phyloP scores from a whole-genome alignment of 2,797 vertebrate species.

The Parauchenoglanis ngamensis region DNA sequence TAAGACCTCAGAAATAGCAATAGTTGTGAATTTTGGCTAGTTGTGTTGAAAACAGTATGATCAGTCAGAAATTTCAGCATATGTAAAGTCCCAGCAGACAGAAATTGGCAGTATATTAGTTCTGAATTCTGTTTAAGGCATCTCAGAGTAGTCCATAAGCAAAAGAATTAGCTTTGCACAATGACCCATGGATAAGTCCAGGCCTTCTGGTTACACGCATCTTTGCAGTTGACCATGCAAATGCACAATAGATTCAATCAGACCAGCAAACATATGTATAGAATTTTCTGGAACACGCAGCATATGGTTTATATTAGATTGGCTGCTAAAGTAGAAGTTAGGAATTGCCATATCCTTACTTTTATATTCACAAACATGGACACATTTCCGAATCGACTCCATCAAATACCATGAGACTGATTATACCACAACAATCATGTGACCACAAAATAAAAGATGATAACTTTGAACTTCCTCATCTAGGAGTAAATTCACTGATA shows the following conservation, averaged over 20 bases:
- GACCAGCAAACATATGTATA: slow-evolving; percentile 6
- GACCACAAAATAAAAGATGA: slow-evolving; percentile 39
- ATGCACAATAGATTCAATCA: neutral
- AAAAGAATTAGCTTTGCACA: slow-evolving; percentile 32
- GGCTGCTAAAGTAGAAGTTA: neutral
- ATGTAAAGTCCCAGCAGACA: slow-evolving; percentile 43
- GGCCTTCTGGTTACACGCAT: slow-evolving; percentile 6
- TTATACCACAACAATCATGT: slow-evolving; percentile 41
- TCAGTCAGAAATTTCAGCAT: slow-evolving; percentile 31
- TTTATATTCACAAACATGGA: slow-evolving; percentile 45
- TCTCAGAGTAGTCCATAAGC: slow-evolving; percentile 41
- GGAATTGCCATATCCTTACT: slow-evolving; percentile 24
- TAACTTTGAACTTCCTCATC: slow-evolving; percentile 35
- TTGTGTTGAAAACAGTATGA: slow-evolving; percentile 34
- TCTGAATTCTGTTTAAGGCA: slow-evolving; percentile 56
- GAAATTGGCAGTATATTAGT: slow-evolving; percentile 55
- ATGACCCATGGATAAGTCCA: slow-evolving; percentile 33
- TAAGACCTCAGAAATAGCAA: slow-evolving; percentile 59
- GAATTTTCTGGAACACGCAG: slow-evolving; percentile 6
- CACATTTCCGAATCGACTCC: slow-evolving; percentile 32
- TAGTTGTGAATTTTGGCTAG: slow-evolving; percentile 15
- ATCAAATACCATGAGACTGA: slow-evolving; percentile 42
- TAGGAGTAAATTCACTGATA: slow-evolving; percentile 37
- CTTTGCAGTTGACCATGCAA: slow-evolving; percentile 10
- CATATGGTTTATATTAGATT: slow-evolving; percentile 25